Percentiles rank a stretch among this genome's conserved stretches.
Evolutionary conservation across 2,888 invertebrate species (phyloP).

Genomic region (Drosophila cracens): DNA sequence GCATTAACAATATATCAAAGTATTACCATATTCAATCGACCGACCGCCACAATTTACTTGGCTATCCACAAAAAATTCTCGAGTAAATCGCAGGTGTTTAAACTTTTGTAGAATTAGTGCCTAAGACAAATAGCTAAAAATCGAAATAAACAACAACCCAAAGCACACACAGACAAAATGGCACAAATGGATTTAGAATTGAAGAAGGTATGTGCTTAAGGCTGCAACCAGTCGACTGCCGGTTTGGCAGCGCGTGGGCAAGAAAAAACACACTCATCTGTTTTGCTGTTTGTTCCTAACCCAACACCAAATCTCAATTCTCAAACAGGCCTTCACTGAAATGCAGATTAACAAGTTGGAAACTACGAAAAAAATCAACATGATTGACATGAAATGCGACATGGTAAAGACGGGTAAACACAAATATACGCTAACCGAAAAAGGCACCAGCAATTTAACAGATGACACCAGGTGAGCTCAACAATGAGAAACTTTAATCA

Average conservation of each 20-base stretch:
- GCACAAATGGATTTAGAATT: conserved; percentile 84
- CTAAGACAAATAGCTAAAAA: conserved; percentile 9
- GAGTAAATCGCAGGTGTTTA: conserved; percentile 58
- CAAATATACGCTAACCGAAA: conserved; percentile 90
- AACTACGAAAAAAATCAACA: conserved; percentile 90
- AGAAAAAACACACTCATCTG: conserved; percentile 31
- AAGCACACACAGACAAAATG: conserved; percentile 67
- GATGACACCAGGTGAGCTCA: conserved; percentile 81
- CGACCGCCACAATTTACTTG: conserved; percentile 27
- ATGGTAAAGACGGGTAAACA: conserved; percentile 89
- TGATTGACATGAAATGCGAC: conserved; percentile 91
- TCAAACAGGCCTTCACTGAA: conserved; percentile 89
- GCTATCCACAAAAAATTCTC: conserved; percentile 15
- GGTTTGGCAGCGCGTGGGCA: conserved; percentile 47
- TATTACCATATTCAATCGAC: background rate
- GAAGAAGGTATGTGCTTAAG: conserved; percentile 78
- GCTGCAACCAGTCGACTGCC: background rate
- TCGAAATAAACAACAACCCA: conserved; percentile 5
- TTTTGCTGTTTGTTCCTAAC: conserved; percentile 1
- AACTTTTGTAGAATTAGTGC: conserved; percentile 34
- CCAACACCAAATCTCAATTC: conserved; percentile 8
- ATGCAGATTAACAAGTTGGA: conserved; percentile 92
- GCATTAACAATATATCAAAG: conserved; percentile 11
- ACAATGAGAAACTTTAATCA: background rate
- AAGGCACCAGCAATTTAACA: conserved; percentile 83